Conservation (phyloP, 2,888 invertebrate genomes). For the Anoplius nigerrimus region DNA sequence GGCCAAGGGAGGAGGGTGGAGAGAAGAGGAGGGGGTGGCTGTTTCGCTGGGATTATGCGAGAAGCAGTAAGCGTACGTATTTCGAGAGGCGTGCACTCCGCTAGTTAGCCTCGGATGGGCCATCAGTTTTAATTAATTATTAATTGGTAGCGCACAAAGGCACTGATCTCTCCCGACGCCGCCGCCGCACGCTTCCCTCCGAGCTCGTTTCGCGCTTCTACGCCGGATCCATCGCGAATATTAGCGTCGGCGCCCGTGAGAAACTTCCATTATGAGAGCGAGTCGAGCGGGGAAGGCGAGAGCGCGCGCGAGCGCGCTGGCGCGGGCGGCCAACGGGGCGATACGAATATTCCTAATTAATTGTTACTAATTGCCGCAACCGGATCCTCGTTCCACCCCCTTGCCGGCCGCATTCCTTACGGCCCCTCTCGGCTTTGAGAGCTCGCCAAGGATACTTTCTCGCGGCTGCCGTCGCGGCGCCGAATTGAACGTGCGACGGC, state of each 20-base stretch:
- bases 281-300: constrained; percentile 1
- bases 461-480: too few species aligned
- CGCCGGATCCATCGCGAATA: constrained; percentile 32
- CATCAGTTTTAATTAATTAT: constrained; percentile 68
- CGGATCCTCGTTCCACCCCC: too few species aligned
- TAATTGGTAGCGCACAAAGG: constrained; percentile 62
- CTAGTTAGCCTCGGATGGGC: constrained; percentile 49
- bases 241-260: constrained; percentile 21
- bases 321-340: too few species aligned
- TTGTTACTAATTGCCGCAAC: constrained; percentile 50
- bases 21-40: too few species aligned
- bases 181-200: not conserved
- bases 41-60: not conserved
- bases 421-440: too few species aligned
- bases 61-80: constrained; percentile 2
- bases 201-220: not conserved
- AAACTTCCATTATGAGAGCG: constrained; percentile 34
- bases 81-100: constrained; percentile 5
- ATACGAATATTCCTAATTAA: constrained; percentile 53
- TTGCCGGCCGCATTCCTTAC: constrained; percentile 7
- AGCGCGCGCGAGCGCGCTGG: too few species aligned
- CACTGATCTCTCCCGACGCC: constrained; percentile 15
- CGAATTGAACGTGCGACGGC: too few species aligned
- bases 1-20: not conserved
- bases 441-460: too few species aligned